Evolutionary conservation across 2,797 vertebrate species (phyloP).

Genomic region (Echiichthys vipera): DNA sequence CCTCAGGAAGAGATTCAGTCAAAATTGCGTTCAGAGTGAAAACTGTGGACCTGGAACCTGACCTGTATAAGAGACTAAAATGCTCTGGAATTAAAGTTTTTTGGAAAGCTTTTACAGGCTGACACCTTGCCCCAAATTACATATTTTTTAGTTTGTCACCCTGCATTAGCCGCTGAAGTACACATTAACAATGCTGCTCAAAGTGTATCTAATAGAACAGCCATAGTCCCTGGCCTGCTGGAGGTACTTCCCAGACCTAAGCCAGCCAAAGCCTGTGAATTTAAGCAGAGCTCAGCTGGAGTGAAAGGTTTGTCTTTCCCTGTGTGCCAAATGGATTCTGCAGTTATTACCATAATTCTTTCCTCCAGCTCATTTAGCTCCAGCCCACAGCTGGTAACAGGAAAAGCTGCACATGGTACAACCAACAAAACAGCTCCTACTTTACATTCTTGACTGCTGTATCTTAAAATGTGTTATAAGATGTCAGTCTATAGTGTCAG

Average conservation of each 20-base stretch:
- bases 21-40: too few relatives aligned
- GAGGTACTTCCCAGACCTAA: background rate
- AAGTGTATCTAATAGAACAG: background rate
- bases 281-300: constrained; percentile 53
- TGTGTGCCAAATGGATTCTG: constrained; percentile 65
- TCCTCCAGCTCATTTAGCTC: constrained; percentile 66
- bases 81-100: background rate
- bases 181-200: background rate
- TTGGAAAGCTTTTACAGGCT: background rate
- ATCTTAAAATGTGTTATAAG: background rate
- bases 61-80: too few relatives aligned
- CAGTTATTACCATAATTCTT: constrained; percentile 71
- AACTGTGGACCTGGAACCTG: too few relatives aligned
- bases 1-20: too few relatives aligned
- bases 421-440: constrained; percentile 2
- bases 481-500: background rate
- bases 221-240: background rate
- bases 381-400: constrained; percentile 70
- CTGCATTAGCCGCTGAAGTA: background rate
- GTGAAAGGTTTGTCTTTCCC: constrained; percentile 45
- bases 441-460: background rate
- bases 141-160: background rate
- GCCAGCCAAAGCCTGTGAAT: constrained; percentile 26
- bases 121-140: background rate
- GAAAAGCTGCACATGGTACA: constrained; percentile 55